These are phyloP conservation scores for Mastigias papua DNA, from an alignment of 30 jellyfish, hydroid and myxozoan species.

Conservation along the genomic window DNA sequence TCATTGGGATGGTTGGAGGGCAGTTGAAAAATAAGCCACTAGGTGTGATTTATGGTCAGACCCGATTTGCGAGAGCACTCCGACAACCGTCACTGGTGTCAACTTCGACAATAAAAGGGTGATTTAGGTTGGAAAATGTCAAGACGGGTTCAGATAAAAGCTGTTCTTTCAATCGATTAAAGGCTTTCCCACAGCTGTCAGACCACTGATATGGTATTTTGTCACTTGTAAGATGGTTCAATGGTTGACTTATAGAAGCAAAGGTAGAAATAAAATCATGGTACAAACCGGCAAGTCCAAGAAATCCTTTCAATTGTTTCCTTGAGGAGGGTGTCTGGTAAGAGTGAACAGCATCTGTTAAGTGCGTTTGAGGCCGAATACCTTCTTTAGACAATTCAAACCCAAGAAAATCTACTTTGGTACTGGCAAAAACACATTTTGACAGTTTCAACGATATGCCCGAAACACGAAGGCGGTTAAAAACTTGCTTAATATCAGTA, in stretches of 20 bases:
- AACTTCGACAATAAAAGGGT: slow-evolving; percentile 5
- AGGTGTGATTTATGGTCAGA: slow-evolving; percentile 12
- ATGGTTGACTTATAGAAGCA: slow-evolving; percentile 7
- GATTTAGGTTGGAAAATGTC: neutral
- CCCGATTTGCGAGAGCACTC: slow-evolving; percentile 9
- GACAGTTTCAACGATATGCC: slow-evolving; percentile 27
- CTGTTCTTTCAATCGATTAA: neutral
- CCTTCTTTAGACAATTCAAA: slow-evolving; percentile 14
- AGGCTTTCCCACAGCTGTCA: neutral
- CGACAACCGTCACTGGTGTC: slow-evolving; percentile 35
- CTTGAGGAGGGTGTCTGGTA: slow-evolving; percentile 13
- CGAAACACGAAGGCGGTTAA: slow-evolving; percentile 7
- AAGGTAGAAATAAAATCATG: slow-evolving; percentile 1
- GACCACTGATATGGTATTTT: neutral
- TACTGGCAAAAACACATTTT: slow-evolving; percentile 35
- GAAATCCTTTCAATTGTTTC: slow-evolving; percentile 31
- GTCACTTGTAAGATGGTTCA: slow-evolving; percentile 10
- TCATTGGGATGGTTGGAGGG: slow-evolving; percentile 10
- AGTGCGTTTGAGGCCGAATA: slow-evolving; percentile 25
- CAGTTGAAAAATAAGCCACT: slow-evolving; percentile 38
- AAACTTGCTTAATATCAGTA: slow-evolving; percentile 7
- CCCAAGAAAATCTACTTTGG: slow-evolving; percentile 39
- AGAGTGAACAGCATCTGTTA: slow-evolving; percentile 10
- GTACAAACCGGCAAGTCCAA: slow-evolving; percentile 39
- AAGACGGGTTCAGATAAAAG: slow-evolving; percentile 1